These are phyloP conservation scores for Rhinichthys klamathensis DNA, from an alignment of 2,113 vertebrate species.

Conservation along the genomic window DNA sequence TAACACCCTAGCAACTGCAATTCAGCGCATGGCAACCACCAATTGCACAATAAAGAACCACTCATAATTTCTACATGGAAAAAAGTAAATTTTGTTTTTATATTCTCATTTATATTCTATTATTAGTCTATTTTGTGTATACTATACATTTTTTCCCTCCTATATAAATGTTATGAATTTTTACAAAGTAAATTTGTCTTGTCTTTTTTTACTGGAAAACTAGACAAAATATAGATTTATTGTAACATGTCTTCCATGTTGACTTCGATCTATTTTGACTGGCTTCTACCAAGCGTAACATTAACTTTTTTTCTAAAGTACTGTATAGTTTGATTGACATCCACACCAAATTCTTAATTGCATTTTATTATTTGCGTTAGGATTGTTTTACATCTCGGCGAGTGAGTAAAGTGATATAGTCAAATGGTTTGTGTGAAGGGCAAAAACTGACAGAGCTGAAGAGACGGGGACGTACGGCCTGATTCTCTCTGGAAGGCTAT, in stretches of 20 bases:
- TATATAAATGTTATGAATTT: not conserved
- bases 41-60: too few relatives aligned
- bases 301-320: not conserved
- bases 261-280: not conserved
- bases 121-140: too few relatives aligned
- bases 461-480: not conserved
- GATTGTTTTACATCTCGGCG: not conserved
- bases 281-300: not conserved
- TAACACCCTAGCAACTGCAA: too few relatives aligned
- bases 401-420: not conserved
- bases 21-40: too few relatives aligned
- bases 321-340: too few relatives aligned
- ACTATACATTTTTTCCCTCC: not conserved
- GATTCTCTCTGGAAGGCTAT: conserved; percentile 17
- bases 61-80: too few relatives aligned
- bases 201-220: too few relatives aligned
- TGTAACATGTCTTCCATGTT: not conserved
- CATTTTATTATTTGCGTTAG: not conserved
- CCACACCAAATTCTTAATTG: not conserved
- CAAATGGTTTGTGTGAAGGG: not conserved
- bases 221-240: not conserved
- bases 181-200: too few relatives aligned
- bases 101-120: too few relatives aligned
- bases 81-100: too few relatives aligned
- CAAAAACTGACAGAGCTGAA: not conserved